These are phyloP conservation scores for Aegotheles bennettii DNA, from an alignment of 2,113 vertebrate species.

Conservation along the genomic window DNA sequence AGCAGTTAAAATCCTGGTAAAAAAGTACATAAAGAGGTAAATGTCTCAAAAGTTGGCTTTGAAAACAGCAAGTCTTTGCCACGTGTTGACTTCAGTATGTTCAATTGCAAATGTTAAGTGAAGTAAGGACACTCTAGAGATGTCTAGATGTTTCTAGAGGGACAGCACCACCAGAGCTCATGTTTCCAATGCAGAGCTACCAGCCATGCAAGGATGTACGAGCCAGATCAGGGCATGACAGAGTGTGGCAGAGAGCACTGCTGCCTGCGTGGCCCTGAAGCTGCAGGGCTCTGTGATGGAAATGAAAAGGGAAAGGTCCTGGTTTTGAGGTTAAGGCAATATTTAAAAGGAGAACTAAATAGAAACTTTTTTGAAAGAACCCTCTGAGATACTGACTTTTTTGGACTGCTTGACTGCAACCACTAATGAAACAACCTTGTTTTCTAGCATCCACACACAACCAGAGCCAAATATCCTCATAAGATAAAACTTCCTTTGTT, in stretches of 20 bases:
- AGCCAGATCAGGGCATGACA: accelerated
- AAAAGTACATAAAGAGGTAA: neutral
- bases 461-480: neutral
- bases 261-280: neutral
- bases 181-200: neutral
- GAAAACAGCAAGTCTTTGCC: neutral
- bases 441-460: neutral
- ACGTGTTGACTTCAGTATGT: neutral
- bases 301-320: neutral
- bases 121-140: neutral
- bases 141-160: neutral
- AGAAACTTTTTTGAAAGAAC: neutral
- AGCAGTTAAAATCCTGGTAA: neutral
- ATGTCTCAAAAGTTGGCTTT: neutral
- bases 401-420: neutral
- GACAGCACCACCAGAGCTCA: neutral
- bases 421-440: neutral
- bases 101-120: neutral
- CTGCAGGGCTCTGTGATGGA: neutral
- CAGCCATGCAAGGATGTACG: neutral
- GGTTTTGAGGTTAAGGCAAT: neutral
- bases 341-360: neutral
- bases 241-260: neutral
- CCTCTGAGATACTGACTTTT: neutral
- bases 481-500: neutral